phyloP scores from a whole-genome alignment of 2,797 vertebrate genomes.

The Sebastolobus alascanus region DNA sequence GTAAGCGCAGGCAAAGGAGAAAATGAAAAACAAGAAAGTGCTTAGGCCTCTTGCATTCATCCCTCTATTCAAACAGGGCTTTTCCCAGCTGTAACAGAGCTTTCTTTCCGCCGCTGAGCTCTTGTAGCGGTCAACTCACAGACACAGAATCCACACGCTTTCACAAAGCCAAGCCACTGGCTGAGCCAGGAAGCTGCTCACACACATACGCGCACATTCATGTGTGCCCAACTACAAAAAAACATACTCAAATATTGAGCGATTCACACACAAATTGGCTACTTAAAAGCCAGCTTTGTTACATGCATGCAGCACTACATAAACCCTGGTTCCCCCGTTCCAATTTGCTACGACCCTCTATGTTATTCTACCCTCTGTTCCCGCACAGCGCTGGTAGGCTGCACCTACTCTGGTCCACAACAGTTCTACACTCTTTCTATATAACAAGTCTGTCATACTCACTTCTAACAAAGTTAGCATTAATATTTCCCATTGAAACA shows the following conservation, averaged over 20 bases:
- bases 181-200: constrained; percentile 40
- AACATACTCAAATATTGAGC: background rate
- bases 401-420: constrained; percentile 47
- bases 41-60: constrained; percentile 53
- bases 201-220: constrained; percentile 22
- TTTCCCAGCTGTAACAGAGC: constrained; percentile 71
- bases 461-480: background rate
- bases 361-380: background rate
- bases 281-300: constrained; percentile 1
- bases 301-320: background rate
- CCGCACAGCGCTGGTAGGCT: background rate
- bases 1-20: constrained; percentile 29
- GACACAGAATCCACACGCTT: constrained; percentile 73
- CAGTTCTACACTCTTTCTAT: background rate
- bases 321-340: background rate
- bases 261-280: background rate
- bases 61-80: constrained; percentile 58
- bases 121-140: constrained; percentile 72
- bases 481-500: constrained; percentile 10
- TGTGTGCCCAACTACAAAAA: constrained; percentile 10
- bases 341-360: background rate
- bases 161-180: constrained; percentile 63
- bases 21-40: constrained; percentile 33
- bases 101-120: constrained; percentile 69
- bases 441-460: constrained; percentile 6